Percentiles rank a stretch among this genome's conserved stretches.
Evolutionary conservation across 2,113 vertebrate genomes (phyloP).

Genomic region (Urocolius indicus): DNA sequence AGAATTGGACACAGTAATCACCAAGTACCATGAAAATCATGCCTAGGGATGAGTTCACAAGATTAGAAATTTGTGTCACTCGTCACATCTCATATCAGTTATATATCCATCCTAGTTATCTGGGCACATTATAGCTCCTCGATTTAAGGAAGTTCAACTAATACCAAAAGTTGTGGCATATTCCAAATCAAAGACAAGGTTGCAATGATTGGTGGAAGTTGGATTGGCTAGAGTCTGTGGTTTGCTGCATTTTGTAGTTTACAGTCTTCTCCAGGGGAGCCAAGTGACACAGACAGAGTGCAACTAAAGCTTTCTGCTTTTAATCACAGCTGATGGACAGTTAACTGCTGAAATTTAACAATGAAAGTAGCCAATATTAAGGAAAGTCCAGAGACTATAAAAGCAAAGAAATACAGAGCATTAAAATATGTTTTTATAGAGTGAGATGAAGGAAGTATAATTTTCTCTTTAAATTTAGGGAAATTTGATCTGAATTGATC

Average conservation of each 20-base stretch:
- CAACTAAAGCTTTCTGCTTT: conserved; percentile 34
- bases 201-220: neutral
- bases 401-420: neutral
- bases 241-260: conserved; percentile 9
- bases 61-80: neutral
- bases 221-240: neutral
- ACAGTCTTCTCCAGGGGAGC: neutral
- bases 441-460: conserved; percentile 22
- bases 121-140: neutral
- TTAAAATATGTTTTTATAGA: conserved; percentile 19
- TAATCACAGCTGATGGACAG: conserved; percentile 44
- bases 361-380: neutral
- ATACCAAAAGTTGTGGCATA: neutral
- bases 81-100: neutral
- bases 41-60: neutral
- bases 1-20: neutral
- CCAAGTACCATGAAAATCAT: neutral
- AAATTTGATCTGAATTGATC: conserved; percentile 40
- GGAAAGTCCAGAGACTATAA: conserved; percentile 11
- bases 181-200: neutral
- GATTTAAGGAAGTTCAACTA: neutral
- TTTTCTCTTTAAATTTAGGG: conserved; percentile 45
- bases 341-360: conserved; percentile 24
- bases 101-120: accelerated
- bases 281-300: neutral